Conservation (phyloP, 2,797 vertebrate species). For the Pitangus sulphuratus region DNA sequence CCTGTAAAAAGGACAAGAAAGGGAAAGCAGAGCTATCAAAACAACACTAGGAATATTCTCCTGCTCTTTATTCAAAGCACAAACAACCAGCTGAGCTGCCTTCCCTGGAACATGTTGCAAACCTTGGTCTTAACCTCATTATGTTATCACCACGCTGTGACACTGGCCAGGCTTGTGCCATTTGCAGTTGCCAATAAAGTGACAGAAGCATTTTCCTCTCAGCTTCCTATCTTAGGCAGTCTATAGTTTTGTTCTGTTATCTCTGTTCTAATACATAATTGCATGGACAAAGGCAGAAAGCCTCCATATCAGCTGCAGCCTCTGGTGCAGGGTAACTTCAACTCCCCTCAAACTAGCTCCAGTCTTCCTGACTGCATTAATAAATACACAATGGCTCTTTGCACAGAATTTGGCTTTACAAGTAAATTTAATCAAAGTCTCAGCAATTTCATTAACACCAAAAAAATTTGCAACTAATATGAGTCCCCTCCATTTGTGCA, state of each 20-base stretch:
- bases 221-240: slow-evolving; percentile 21
- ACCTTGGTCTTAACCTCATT: slow-evolving; percentile 18
- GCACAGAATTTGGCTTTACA: neutral
- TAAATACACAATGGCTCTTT: neutral
- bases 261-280: slow-evolving; percentile 27
- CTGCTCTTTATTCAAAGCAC: neutral
- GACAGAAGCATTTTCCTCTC: slow-evolving; percentile 40
- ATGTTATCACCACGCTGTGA: slow-evolving; percentile 27
- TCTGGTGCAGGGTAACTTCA: neutral
- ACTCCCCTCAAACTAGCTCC: neutral
- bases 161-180: slow-evolving; percentile 39
- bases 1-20: neutral
- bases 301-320: neutral
- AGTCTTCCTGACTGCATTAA: neutral
- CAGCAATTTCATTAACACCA: neutral
- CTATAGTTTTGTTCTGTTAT: slow-evolving; percentile 37
- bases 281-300: slow-evolving; percentile 40
- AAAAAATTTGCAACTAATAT: neutral
- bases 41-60: neutral
- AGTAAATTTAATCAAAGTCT: slow-evolving; percentile 20
- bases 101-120: neutral
- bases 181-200: slow-evolving; percentile 22
- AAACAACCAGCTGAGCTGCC: neutral
- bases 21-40: neutral
- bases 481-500: neutral